These are phyloP conservation scores for Chionoecetes opilio DNA, from an alignment of 1,140 invertebrate genomes.

Conservation along the genomic window DNA sequence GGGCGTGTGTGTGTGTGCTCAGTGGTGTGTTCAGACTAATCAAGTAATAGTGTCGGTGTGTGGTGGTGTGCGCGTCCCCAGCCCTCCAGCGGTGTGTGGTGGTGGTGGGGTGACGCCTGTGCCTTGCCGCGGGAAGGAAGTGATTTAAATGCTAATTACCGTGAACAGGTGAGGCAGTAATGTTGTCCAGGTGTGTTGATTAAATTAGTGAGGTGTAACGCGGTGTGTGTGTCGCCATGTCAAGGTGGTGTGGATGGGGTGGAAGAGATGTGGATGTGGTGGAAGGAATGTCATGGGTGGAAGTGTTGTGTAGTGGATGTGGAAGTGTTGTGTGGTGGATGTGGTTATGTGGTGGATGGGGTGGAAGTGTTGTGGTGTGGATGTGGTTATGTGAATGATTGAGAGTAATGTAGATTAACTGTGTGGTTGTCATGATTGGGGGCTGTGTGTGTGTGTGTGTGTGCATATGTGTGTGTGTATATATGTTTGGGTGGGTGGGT, in stretches of 20 bases:
- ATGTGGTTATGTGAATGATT: not conserved
- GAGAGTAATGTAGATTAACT: not conserved
- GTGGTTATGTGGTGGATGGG: not conserved
- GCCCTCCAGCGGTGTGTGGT: not conserved
- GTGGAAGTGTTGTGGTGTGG: not conserved
- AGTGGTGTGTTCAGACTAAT: not conserved
- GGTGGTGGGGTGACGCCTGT: not conserved
- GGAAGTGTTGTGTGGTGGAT: too few species aligned
- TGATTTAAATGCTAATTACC: constrained; percentile 21
- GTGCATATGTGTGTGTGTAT: constrained; percentile 17
- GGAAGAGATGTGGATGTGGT: too few species aligned
- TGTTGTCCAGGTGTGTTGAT: not conserved
- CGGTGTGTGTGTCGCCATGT: not conserved
- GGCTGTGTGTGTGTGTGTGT: constrained; percentile 30
- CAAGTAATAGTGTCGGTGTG: not conserved
- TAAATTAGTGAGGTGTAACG: not conserved
- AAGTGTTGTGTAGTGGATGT: too few species aligned
- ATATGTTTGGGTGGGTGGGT: not conserved
- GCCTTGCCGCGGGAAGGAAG: not conserved
- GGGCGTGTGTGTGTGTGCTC: not conserved
- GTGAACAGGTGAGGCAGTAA: not conserved
- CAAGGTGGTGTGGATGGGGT: too few species aligned
- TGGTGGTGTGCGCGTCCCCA: not conserved
- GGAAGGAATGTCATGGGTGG: too few species aligned
- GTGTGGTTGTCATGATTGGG: not conserved